Evolutionary conservation across 1,140 invertebrate species (phyloP).

Genomic region (Bombus terrestris): DNA sequence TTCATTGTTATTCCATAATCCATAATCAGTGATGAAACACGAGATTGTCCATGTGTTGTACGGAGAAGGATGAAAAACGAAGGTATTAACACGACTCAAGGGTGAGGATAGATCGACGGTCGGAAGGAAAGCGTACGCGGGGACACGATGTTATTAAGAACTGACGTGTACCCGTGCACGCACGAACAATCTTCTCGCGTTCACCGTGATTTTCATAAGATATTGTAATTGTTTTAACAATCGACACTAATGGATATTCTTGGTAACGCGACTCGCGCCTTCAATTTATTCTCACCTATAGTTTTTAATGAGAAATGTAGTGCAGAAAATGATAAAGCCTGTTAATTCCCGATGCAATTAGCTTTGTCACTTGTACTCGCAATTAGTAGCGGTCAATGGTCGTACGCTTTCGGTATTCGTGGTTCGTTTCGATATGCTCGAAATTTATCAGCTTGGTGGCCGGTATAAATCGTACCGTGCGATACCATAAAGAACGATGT

Average conservation of each 20-base stretch:
- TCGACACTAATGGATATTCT: conserved; percentile 33
- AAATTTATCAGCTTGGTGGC: conserved; percentile 51
- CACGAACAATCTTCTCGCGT: conserved; percentile 58
- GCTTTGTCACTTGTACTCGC: neutral
- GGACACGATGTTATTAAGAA: conserved; percentile 72
- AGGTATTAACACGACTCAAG: conserved; percentile 66
- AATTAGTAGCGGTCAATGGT: conserved; percentile 9
- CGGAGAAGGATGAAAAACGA: conserved; percentile 70
- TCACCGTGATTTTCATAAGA: conserved; percentile 48
- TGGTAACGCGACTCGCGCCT: neutral
- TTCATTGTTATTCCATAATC: conserved; percentile 66
- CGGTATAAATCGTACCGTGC: conserved; percentile 44
- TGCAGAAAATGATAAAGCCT: neutral
- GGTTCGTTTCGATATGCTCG: conserved; percentile 11
- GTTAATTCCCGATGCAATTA: neutral
- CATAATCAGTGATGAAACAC: conserved; percentile 59
- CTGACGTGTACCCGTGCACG: conserved; percentile 43
- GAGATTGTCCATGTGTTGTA: conserved; percentile 52
- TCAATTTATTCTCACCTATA: neutral
- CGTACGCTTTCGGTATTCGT: neutral
- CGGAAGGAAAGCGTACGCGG: conserved; percentile 66
- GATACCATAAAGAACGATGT: conserved; percentile 58
- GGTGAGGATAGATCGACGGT: conserved; percentile 62
- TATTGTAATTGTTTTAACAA: conserved; percentile 49
- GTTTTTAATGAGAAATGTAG: neutral